Evolutionary conservation across 92 coral and sea anemone species (phyloP), one percentile per base, ranked within the genome.

Genomic region (Galaxea fascicularis): DNA sequence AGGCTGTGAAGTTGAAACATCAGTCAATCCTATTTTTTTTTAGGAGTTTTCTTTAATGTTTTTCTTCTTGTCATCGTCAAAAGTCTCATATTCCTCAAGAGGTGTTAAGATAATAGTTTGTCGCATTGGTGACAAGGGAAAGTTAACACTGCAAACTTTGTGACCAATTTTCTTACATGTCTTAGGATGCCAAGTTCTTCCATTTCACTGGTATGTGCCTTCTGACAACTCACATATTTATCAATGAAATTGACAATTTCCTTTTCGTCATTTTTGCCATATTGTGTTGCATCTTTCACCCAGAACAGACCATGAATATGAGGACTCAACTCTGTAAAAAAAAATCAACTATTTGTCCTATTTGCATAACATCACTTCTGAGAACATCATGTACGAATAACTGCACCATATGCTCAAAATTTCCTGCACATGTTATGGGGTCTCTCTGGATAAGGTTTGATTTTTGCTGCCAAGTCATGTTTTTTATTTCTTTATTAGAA

Each of bases 401-500:
- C n/a, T 54, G 60, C 60, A 54, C 60, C 60, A 54, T 54, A 54
- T 54, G 60, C 60, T 93, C 92, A 88, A 93, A 91, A 60, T 93
- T 87, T 71, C 90, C 69, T 10, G 96, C 93, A 87, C 96, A 93
- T 11, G 92, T 90, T 13, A 93, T 86, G 8, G 93, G 93, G 65
- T 93, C 90, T 78, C 76, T 87, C 22, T 88, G 92, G 24, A 90
- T 93, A n/a, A 93, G 85, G 2, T 93, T 62, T 45, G 95, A 92
- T 46, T 92, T 92, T 68, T 92, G 74, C 45, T 92, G 91, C 93
- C 93, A 92, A 29, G 90, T 78, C 93, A 92, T 92, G 12, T 65
- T 39, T 0, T 69, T 89, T 15, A 89, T 85, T 22, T 92, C 89
- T 17, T 86, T 71, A 56, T 90, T 86, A 39, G 91, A 70, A 82